phyloP scores from a whole-genome alignment of 2,113 vertebrate species.

The Hepsetus odoe region DNA sequence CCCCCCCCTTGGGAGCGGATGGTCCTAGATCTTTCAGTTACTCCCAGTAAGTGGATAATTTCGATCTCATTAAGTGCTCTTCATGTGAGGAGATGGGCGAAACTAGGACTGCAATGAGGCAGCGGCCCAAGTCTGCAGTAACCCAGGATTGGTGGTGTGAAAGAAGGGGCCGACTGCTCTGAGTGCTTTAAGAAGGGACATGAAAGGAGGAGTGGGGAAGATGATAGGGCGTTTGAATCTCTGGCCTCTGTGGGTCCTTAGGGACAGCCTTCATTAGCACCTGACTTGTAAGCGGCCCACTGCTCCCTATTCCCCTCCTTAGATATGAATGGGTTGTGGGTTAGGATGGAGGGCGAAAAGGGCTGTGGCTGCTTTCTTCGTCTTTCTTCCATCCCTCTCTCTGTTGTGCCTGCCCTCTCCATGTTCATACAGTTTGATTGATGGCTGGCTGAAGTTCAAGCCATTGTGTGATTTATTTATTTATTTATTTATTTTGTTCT shows the following conservation, averaged over 20 bases:
- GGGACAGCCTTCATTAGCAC: slow-evolving; percentile 50
- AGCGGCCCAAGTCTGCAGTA: slow-evolving; percentile 2
- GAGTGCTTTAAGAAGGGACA: slow-evolving; percentile 31
- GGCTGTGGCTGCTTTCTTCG: neutral
- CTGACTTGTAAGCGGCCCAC: slow-evolving; percentile 35
- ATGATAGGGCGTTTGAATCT: slow-evolving; percentile 44
- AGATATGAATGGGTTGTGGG: slow-evolving; percentile 42
- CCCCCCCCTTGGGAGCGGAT: slow-evolving; percentile 1
- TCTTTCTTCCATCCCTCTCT: neutral
- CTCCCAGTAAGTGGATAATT: slow-evolving; percentile 37
- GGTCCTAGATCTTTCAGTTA: slow-evolving; percentile 39
- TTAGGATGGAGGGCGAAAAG: slow-evolving; percentile 4
- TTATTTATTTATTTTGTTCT: slow-evolving; percentile 12
- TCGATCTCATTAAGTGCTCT: slow-evolving; percentile 40
- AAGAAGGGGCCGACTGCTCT: neutral
- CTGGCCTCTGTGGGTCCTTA: slow-evolving; percentile 26
- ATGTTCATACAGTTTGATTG: slow-evolving; percentile 38
- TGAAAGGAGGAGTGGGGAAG: slow-evolving; percentile 34
- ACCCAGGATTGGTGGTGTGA: neutral
- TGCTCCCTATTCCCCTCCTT: slow-evolving; percentile 23
- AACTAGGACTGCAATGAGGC: neutral
- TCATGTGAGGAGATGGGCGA: slow-evolving; percentile 15
- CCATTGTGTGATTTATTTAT: slow-evolving; percentile 14
- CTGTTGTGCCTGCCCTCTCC: neutral
- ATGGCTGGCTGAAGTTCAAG: slow-evolving; percentile 32